These are phyloP conservation scores for Sipha flava DNA, from an alignment of 1,140 invertebrate genomes.

Conservation along the genomic window DNA sequence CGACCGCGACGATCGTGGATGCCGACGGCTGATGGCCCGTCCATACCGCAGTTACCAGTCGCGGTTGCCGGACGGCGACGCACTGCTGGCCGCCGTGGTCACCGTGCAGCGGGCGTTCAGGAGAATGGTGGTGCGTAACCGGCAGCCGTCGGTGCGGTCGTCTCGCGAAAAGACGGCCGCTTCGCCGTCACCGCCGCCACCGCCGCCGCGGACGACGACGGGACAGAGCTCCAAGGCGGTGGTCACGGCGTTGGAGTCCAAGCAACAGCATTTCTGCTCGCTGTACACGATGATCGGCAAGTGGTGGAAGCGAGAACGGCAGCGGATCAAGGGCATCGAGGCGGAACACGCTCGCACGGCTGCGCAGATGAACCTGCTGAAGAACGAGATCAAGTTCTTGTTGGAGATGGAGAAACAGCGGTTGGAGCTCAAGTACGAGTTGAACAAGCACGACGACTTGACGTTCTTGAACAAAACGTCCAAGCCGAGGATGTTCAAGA, in stretches of 20 bases:
- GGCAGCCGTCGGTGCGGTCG: not conserved
- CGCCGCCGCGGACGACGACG: not conserved
- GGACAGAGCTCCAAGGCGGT: not conserved
- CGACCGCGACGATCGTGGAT: not conserved
- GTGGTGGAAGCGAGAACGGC: conserved; percentile 54
- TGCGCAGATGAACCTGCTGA: conserved; percentile 52
- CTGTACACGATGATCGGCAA: conserved; percentile 54
- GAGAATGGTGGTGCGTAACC: not conserved
- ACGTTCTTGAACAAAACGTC: conserved; percentile 54
- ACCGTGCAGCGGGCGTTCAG: conserved; percentile 5
- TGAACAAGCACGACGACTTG: conserved; percentile 48
- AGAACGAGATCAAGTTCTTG: conserved; percentile 56
- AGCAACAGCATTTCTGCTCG: conserved; percentile 54
- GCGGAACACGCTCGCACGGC: conserved; percentile 51
- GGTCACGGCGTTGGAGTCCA: conserved; percentile 42
- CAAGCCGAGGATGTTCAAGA: conserved; percentile 53
- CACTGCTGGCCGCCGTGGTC: not conserved
- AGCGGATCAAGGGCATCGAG: conserved; percentile 49
- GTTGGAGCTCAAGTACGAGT: conserved; percentile 49
- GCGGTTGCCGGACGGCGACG: not conserved
- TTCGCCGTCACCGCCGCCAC: no score
- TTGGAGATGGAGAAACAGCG: conserved; percentile 53
- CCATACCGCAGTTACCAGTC: not conserved
- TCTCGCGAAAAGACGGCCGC: no score
- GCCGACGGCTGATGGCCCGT: not conserved